phyloP scores from a whole-genome alignment of 2,888 invertebrate species.

The Xylota segnis region DNA sequence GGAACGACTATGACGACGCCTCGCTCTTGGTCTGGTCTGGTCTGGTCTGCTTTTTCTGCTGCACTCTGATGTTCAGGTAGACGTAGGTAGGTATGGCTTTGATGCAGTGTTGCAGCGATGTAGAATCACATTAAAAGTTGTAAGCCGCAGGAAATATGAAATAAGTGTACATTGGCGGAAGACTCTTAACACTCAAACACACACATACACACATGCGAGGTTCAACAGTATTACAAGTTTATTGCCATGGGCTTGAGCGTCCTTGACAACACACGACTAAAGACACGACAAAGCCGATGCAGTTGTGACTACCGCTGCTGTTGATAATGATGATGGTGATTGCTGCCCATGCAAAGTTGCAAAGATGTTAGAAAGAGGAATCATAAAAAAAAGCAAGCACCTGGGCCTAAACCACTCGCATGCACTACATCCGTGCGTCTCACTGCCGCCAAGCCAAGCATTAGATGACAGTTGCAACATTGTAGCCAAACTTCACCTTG shows the following conservation, averaged over 20 bases:
- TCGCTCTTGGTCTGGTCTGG: background rate
- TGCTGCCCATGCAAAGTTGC: conserved; percentile 9
- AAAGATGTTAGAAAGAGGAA: background rate
- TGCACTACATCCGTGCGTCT: conserved; percentile 8
- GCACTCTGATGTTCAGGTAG: conserved; percentile 5
- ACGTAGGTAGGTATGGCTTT: background rate
- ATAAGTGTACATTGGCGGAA: conserved; percentile 20
- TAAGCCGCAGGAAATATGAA: conserved; percentile 34
- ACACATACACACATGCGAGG: background rate
- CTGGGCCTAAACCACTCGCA: conserved; percentile 49
- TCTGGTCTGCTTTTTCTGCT: background rate
- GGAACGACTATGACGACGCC: conserved; percentile 38
- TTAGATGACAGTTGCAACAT: conserved; percentile 46
- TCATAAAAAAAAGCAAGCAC: conserved; percentile 5
- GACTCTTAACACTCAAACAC: conserved; percentile 24
- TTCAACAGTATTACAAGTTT: conserved; percentile 30
- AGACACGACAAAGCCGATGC: background rate
- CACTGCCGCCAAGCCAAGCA: background rate
- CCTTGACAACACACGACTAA: conserved; percentile 40
- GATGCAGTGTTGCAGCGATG: background rate
- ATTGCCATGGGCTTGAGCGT: conserved; percentile 45
- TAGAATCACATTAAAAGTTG: conserved; percentile 17
- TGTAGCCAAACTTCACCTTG: conserved; percentile 39
- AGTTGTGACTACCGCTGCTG: background rate
- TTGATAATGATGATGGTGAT: conserved; percentile 10